Conservation (phyloP, 2,113 vertebrate species). For the Erythrocebus patas region DNA sequence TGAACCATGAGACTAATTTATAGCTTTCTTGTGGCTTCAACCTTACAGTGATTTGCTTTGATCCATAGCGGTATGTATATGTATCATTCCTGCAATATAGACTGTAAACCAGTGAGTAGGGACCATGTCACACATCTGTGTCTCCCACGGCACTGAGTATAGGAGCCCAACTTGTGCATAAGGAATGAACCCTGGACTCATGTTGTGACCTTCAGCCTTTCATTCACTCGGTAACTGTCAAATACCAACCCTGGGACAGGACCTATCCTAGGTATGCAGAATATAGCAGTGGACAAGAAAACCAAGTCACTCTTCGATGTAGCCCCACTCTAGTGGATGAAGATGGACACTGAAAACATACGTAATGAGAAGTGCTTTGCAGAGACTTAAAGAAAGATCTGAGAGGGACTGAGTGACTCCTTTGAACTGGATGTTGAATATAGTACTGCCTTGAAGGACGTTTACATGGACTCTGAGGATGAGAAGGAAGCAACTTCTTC, state of each 20-base stretch:
- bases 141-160: not conserved
- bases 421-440: not conserved
- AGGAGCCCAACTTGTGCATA: not conserved
- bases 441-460: not conserved
- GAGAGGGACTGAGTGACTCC: not conserved
- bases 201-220: not conserved
- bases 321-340: not conserved
- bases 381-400: not conserved
- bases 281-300: not conserved
- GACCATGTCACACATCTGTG: not conserved
- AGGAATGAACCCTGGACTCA: not conserved
- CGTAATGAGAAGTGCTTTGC: not conserved
- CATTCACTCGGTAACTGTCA: not conserved
- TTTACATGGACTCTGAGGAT: not conserved
- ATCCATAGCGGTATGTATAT: not conserved
- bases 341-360: not conserved
- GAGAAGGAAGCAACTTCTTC: not conserved
- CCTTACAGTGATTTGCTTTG: not conserved
- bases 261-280: not conserved
- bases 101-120: not conserved
- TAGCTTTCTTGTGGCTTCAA: not conserved
- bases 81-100: not conserved
- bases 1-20: not conserved
- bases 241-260: not conserved
- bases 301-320: not conserved